Evolutionary conservation across 2,888 invertebrate species (phyloP), one percentile per base, ranked within the genome.

Genomic region (Orthosia gracilis): DNA sequence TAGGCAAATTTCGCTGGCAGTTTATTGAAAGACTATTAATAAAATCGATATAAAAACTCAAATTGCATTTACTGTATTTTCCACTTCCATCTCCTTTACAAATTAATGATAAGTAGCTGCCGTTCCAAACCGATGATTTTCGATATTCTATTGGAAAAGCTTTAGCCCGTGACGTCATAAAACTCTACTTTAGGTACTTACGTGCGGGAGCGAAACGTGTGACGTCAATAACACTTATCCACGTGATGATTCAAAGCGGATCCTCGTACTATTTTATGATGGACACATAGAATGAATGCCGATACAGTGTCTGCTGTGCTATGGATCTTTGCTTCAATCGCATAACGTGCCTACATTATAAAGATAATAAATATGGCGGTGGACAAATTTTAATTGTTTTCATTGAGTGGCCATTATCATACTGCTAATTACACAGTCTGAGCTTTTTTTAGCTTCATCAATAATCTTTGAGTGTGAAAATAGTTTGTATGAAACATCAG

Each of bases 151-250:
- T 15, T 21, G n/a, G 31, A 50, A 13, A 47, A 62, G 21, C 54
- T 55, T 59, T 61, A 7, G 9, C 17, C 49, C 13, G 26, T 45
- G 50, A 62, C 54, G 18, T 55, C 54, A 66, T 54, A 50, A 76
- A 66, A 13, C 66, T 18, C 21, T 45, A 26, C 45, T 57, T 55
- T 50, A 62, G 55, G 21, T 15, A 21, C 45, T 45, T 59, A 65
- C 58, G 52, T 31, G 47, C 21, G 40, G n/a, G 9, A 54, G 40
- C 26, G 40, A 49, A 26, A 40, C 47, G 3, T 40, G 17, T 65
- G 64, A 74, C 58, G 75, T 74, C 58, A 74, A 23, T 52, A 23
- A 26, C 50, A 23, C n/a, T 50, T 47, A 52, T 15, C 49, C 26
- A 26, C 18, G 18, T 71, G 31, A 31, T 21, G 18, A 55, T 47